A percentile compares a stretch with the other conserved stretches of the same genome.
phyloP scores from a whole-genome alignment of 1,140 invertebrate genomes.

The Neelides sp. region DNA sequence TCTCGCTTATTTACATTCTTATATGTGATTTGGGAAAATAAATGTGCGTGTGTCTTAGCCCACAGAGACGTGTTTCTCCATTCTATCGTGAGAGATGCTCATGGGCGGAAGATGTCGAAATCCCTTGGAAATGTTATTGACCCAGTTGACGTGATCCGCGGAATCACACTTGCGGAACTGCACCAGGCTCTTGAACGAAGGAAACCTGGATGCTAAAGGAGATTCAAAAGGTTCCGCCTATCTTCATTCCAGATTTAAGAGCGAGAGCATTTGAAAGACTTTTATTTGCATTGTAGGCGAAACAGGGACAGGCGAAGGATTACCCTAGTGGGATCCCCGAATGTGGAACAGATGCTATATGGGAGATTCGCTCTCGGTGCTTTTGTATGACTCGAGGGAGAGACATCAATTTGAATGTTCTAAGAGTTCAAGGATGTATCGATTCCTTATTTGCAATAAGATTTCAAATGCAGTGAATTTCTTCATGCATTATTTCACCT shows the following conservation, averaged over 20 bases:
- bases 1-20: too few species aligned
- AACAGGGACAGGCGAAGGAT: conserved; percentile 74
- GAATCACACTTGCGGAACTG: conserved; percentile 58
- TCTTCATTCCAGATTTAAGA: too few species aligned
- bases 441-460: conserved; percentile 98
- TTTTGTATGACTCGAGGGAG: conserved; percentile 80
- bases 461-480: conserved; percentile 97
- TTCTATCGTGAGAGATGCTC: conserved; percentile 92
- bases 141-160: conserved; percentile 88
- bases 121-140: conserved; percentile 96
- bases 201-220: conserved; percentile 84
- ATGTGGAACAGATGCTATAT: conserved; percentile 96
- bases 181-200: conserved; percentile 57
- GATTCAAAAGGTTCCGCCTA: conserved; percentile 48
- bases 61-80: conserved; percentile 80
- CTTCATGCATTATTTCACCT: conserved; percentile 43
- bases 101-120: conserved; percentile 98
- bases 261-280: too few species aligned
- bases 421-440: conserved; percentile 91
- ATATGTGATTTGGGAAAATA: too few species aligned
- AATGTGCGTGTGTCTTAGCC: not conserved
- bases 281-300: conserved; percentile 44
- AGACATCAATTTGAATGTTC: conserved; percentile 93
- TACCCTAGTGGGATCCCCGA: conserved; percentile 97
- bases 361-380: conserved; percentile 86